Conservation (phyloP, 2,797 vertebrate species). For the Danio tinwini region DNA sequence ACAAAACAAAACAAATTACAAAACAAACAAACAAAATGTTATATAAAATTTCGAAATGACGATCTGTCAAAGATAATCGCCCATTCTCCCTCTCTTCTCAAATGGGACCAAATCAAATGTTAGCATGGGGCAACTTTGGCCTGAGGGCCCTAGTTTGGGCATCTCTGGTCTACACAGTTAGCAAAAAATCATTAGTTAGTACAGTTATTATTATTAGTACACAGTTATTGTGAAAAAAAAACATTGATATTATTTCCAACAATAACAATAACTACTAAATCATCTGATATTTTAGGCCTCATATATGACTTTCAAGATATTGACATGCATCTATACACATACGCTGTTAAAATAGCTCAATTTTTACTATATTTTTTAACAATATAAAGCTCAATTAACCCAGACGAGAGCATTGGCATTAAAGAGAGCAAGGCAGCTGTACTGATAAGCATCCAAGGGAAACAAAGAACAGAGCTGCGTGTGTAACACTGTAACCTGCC, state of each 20-base stretch:
- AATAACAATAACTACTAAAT: background rate
- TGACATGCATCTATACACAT: background rate
- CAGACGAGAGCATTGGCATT: background rate
- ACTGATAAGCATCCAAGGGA: constrained; percentile 37
- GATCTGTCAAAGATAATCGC: too few species aligned
- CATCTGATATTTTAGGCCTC: background rate
- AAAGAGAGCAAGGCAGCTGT: constrained; percentile 21
- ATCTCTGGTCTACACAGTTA: too few species aligned
- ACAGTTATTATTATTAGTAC: too few species aligned
- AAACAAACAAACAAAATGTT: too few species aligned
- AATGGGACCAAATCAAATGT: too few species aligned
- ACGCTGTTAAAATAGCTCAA: background rate
- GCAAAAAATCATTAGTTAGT: background rate
- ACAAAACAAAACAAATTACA: too few species aligned
- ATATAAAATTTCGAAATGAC: too few species aligned
- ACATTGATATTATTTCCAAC: background rate
- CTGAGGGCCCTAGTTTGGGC: too few species aligned
- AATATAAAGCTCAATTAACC: constrained; percentile 16
- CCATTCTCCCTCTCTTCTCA: too few species aligned
- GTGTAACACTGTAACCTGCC: constrained; percentile 32
- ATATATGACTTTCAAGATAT: background rate
- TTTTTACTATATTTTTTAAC: too few species aligned
- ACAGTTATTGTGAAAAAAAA: too few species aligned
- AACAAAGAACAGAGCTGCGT: constrained; percentile 5
- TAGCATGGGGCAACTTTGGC: too few species aligned